Conservation (phyloP, 35 echinoderm and acorn worm genomes). For the Ophioderma brevispina region DNA sequence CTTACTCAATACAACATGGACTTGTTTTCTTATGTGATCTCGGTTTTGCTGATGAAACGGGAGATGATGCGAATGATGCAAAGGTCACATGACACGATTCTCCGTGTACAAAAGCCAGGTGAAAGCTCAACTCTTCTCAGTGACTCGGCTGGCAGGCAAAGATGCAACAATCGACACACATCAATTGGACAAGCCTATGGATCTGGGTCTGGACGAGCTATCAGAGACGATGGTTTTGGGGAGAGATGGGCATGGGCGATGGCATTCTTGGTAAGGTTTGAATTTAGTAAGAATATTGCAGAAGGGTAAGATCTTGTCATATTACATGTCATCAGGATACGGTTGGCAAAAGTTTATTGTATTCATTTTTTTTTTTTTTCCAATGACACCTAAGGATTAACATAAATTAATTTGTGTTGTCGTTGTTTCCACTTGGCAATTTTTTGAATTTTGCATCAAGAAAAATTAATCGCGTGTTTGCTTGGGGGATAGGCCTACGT, state of each 20-base stretch:
- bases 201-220: constrained; percentile 89
- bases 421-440: too few species aligned
- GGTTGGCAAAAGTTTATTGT: too few species aligned
- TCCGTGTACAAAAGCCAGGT: constrained; percentile 75
- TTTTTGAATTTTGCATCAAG: too few species aligned
- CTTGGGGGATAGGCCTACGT: too few species aligned
- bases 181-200: constrained; percentile 97
- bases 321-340: too few species aligned
- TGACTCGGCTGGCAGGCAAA: constrained; percentile 49
- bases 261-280: constrained; percentile 83
- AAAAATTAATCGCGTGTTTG: too few species aligned
- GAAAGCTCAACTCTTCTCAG: constrained; percentile 68
- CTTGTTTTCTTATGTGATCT: constrained; percentile 66
- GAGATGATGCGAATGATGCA: constrained; percentile 79
- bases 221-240: constrained; percentile 98
- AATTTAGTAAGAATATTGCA: too few species aligned
- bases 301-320: too few species aligned
- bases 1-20: too few species aligned
- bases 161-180: constrained; percentile 64
- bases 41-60: constrained; percentile 81
- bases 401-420: too few species aligned
- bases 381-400: too few species aligned
- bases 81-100: constrained; percentile 65
- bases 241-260: constrained; percentile 92
- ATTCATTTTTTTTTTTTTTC: too few species aligned